phyloP scores from a whole-genome alignment of 1,140 invertebrate genomes.

The Macrobrachium nipponense region DNA sequence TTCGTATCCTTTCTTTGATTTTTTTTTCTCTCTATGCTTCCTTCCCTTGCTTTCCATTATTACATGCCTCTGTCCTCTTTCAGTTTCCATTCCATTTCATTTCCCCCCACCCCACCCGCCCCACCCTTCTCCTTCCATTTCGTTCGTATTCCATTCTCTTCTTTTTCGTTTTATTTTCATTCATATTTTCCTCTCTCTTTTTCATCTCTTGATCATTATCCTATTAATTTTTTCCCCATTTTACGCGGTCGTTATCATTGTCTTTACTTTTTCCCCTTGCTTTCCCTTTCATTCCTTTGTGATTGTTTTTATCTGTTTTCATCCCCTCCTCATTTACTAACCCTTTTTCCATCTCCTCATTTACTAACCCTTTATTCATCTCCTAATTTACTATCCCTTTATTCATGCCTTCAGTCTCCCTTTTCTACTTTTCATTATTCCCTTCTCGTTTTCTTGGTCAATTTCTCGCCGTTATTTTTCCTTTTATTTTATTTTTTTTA shows the following conservation, averaged over 20 bases:
- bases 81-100: too few relatives aligned
- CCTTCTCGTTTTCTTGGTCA: not conserved
- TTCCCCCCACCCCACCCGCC: not conserved
- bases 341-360: not conserved
- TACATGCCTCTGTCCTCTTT: too few relatives aligned
- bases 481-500: not conserved
- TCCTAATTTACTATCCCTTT: not conserved
- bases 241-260: not conserved
- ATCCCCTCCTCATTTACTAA: not conserved
- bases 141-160: not conserved
- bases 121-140: not conserved
- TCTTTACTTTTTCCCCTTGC: not conserved
- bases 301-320: not conserved
- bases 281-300: not conserved
- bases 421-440: not conserved
- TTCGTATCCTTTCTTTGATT: too few relatives aligned
- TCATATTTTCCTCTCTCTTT: not conserved
- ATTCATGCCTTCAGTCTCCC: not conserved
- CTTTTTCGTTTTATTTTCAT: not conserved
- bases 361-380: not conserved
- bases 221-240: not conserved
- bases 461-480: not conserved
- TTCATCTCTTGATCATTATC: not conserved
- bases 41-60: too few relatives aligned
- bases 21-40: too few relatives aligned